Evolutionary conservation across 2,888 invertebrate genomes (phyloP).

Genomic region (Ferdinandea cuprea): DNA sequence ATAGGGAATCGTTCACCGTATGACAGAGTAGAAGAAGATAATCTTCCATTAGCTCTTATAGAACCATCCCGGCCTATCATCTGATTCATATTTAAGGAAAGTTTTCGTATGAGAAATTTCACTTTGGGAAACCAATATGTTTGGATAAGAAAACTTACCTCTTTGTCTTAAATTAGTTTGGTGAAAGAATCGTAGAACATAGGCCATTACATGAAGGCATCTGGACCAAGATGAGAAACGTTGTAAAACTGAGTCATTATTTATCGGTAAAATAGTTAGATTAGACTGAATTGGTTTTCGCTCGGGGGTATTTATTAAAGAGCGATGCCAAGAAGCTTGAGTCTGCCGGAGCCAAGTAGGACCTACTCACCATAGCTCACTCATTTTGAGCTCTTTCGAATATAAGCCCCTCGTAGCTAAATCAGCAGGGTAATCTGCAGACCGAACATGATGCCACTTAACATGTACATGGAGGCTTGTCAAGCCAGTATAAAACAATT

Average conservation of each 20-base stretch:
- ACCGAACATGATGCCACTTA: constrained; percentile 27
- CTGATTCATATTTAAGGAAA: background rate
- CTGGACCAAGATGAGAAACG: background rate
- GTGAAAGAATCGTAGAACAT: no score
- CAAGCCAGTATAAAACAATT: constrained; percentile 49
- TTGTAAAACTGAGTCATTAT: background rate
- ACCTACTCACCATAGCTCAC: constrained; percentile 23
- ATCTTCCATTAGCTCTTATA: background rate
- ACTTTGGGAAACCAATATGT: no score
- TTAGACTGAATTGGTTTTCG: background rate
- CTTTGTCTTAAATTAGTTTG: no score
- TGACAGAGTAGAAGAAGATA: background rate
- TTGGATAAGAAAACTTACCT: no score
- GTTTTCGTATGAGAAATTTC: no score
- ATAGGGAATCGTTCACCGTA: background rate
- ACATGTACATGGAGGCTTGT: constrained; percentile 27
- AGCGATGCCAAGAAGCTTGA: no score
- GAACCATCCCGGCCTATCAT: background rate
- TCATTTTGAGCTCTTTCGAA: background rate
- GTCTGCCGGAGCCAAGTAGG: no score
- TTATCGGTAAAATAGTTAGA: background rate
- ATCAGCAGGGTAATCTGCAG: constrained; percentile 53
- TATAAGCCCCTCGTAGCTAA: constrained; percentile 14
- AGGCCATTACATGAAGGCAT: background rate
- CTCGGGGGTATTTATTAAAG: no score